These are phyloP conservation scores for Phallusia fumigata DNA, from an alignment of 23 tunicate genomes.

Conservation along the genomic window DNA sequence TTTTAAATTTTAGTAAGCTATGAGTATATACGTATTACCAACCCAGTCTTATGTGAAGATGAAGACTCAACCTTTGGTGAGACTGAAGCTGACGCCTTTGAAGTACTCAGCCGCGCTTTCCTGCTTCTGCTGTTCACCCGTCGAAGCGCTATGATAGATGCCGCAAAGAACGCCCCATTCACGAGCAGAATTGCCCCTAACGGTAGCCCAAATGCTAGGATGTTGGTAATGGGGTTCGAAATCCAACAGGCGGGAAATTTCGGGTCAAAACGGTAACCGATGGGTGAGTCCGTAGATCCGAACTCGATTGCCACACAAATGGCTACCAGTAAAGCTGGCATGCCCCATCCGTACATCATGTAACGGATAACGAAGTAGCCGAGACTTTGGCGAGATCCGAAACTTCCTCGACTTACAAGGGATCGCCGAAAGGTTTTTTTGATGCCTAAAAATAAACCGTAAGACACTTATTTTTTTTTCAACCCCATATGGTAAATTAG, in stretches of 20 bases:
- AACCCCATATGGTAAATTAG: no score
- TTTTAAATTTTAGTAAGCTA: no score
- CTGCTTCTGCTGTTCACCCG: constrained; percentile 15
- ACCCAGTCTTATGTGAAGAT: no score
- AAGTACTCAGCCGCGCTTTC: not conserved
- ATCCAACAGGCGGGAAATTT: constrained; percentile 67
- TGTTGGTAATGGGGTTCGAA: constrained; percentile 69
- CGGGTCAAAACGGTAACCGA: constrained; percentile 69
- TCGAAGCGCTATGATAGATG: constrained; percentile 59
- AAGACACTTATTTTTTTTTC: not conserved
- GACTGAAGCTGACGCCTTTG: not conserved
- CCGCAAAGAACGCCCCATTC: constrained; percentile 55
- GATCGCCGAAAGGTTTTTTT: constrained; percentile 58
- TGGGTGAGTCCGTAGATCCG: constrained; percentile 21
- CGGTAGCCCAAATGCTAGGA: constrained; percentile 81
- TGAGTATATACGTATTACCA: no score
- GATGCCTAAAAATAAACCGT: constrained; percentile 35
- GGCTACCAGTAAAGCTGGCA: constrained; percentile 58
- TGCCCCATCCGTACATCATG: constrained; percentile 89
- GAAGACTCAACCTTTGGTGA: not conserved
- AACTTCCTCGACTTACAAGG: constrained; percentile 7
- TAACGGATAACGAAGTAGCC: constrained; percentile 31
- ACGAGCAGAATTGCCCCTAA: constrained; percentile 52
- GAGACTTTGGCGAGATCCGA: not conserved
- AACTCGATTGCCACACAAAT: constrained; percentile 56